Base-by-base conservation (phyloP, 2,888 invertebrate genomes). In the Amiota minor region DNA sequence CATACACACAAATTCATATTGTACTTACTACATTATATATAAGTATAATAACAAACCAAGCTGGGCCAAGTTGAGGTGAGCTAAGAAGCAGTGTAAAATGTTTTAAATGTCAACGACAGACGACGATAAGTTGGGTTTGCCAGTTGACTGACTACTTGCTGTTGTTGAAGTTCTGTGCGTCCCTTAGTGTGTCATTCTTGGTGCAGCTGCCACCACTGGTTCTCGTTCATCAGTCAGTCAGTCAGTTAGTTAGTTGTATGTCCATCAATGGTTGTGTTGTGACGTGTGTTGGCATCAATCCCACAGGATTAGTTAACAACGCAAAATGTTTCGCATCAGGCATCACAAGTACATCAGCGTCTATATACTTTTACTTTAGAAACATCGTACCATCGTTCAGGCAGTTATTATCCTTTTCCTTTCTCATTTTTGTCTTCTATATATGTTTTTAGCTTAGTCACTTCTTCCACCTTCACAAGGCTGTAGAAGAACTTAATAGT, bases 41-140 rank as follows among this genome's bases (percentile, higher is more conserved):
- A 23, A 3, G 3, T 2, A 3, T 23, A 23, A 23, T 23, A 35
- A 8, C 35, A 35, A 35, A 35, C 35, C 6, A 35, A 35, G 35
- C 6, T 35, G 35, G 35, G 35, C 35, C 35, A 35, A 35, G 35
- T 35, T 35, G 35, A 35, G 65, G 69, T 72, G 35, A 35, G 65
- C 75, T 64, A 62, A 59, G 67, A 53, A 73, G 67, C 73, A 65
- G 64, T 11, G 65, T 47, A 59, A n/a, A 62, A 56, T 61, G 70
- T 65, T 61, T 75, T 61, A 77, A 75, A 77, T 77, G 77, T 77
- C 77, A 77, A 74, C 77, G 77, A 70, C 77, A 77, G 75, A 75
- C 75, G 35, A 35, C 35, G 35, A 35, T 35, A 69, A 74, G 72
- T 72, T 71, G 76, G 61, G n/a, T 18, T 70, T 46, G 20, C 47